Base-by-base conservation (phyloP, 2,888 invertebrate species). In the Nasonia oneida region DNA sequence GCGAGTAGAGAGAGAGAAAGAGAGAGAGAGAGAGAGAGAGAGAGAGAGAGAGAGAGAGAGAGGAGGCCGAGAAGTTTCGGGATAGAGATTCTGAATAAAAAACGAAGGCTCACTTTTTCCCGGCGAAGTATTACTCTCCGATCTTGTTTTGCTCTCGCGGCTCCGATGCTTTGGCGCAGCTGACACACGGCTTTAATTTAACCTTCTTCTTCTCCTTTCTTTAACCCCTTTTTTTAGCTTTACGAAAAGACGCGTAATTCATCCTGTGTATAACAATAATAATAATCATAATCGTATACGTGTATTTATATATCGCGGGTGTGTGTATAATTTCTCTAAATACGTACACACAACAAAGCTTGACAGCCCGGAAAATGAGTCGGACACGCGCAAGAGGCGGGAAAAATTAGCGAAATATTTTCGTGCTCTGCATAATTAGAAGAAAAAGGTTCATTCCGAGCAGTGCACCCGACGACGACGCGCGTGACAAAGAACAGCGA, bases 391-490 rank as follows among this genome's bases (percentile, higher is more conserved):
- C 57, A 18, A n/a, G 57, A n/a, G 23, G 57, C 47, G 42, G 42
- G n/a, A 73, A 47, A 73, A 73, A 73, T 23, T 42, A 42, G 39
- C 39, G 42, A 39, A 67, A 67, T 33, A 67, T 67, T 67, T 67
- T 67, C 67, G 33, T 67, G 67, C 67, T 67, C 67, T 29, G 67
- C 67, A 67, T 67, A 67, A 67, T 23, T 18, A 47, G 73, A 73
- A 73, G 73, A 73, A 73, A 73, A 73, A 73, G 73, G 71, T 39
- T 71, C 12, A 71, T 42, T 71, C 71, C 42, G 57, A 61, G 57
- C 57, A 61, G 57, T 61, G 57, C 57, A 61, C 57, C 57, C 57
- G 23, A 61, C n/a, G 57, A n/a, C n/a, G n/a, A n/a, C 23, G 15
- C 57, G 18, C 39, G 71, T 47, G 42, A 73, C 47, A 73, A 73